Conservation (phyloP, 1,140 invertebrate species). For the Brachionus rotundiformis region DNA sequence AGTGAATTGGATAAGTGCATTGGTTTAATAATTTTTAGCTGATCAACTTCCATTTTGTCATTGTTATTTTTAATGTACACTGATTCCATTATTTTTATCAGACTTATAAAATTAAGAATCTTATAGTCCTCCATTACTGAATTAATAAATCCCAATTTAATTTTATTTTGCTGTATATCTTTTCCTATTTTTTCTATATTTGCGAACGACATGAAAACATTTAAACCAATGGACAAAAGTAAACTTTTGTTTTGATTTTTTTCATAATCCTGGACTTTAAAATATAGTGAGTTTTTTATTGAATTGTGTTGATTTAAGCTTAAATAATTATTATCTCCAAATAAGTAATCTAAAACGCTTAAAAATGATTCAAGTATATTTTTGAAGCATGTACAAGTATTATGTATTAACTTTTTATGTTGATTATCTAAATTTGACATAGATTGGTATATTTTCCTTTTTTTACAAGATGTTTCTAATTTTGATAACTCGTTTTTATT, state of each 20-base stretch:
- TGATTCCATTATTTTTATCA: conserved; percentile 6
- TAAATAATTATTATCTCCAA: neutral
- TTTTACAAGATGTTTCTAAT: conserved; percentile 2
- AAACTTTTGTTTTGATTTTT: neutral
- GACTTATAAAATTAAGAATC: conserved; percentile 25
- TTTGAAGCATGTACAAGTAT: conserved; percentile 25
- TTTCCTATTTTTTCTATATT: neutral
- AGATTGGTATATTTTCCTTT: conserved; percentile 12
- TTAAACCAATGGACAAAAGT: neutral
- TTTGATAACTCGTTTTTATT: neutral
- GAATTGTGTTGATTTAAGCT: neutral
- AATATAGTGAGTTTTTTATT: neutral
- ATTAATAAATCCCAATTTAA: neutral
- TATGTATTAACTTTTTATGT: neutral
- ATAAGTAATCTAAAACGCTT: neutral
- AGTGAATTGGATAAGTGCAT: neutral
- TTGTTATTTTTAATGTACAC: neutral
- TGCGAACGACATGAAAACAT: neutral
- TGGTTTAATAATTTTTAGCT: neutral
- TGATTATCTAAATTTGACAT: neutral
- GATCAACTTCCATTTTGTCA: conserved; percentile 11
- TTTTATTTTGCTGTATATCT: neutral
- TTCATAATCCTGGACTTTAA: neutral
- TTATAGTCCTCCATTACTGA: conserved; percentile 21
- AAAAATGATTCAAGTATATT: conserved; percentile 30